Evolutionary conservation across 2,113 vertebrate species (phyloP), one percentile per base, ranked within the genome.

Genomic region (Elaphurus davidianus): DNA sequence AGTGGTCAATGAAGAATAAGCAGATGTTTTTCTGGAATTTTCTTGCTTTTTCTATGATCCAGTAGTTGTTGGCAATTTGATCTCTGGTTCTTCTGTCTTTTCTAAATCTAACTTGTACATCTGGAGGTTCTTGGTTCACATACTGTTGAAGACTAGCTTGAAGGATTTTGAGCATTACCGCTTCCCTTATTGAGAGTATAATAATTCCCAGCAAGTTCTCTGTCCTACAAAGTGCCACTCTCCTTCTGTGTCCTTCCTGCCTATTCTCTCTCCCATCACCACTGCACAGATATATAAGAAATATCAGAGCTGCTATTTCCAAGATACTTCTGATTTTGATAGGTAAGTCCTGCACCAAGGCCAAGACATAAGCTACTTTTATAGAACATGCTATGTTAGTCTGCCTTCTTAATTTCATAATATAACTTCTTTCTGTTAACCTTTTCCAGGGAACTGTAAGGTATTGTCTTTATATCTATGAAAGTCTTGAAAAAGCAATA

Each of bases 351-450:
- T 87, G 21, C 36, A 52, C n/a, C 71, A 91, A 36, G 79, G 50
- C 14, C 55, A 91, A 95, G n/a, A 71, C 19, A 59, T 64, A 91
- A 87, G 76, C 92, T 82, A 85, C 79, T 98, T 95, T 94, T 82
- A 84, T 59, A 96, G 52, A 92, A 86, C 15, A 60, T 71, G 21
- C 16, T 55, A 4, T 21, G 21, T 84, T 47, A 90, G 47, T 87
- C 78, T 95, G 60, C 64, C 40, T 93, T 93, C 50, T 90, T 91
- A 74, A 84, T 83, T 50, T 40, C 40, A 55, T 83, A 79, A 57
- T 52, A 55, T 60, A 91, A 54, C 86, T 96, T 88, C 27, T 78
- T 96, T 88, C 36, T 78, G 74, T 90, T 40, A 71, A 87, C 43
- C 19, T 88, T 19, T 89, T 89, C n/a, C 81, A 36, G 74, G 54